Percentiles rank a stretch among this genome's conserved stretches.
Conservation (phyloP, 2,797 vertebrate genomes). For the Pantherophis vulpinus region DNA sequence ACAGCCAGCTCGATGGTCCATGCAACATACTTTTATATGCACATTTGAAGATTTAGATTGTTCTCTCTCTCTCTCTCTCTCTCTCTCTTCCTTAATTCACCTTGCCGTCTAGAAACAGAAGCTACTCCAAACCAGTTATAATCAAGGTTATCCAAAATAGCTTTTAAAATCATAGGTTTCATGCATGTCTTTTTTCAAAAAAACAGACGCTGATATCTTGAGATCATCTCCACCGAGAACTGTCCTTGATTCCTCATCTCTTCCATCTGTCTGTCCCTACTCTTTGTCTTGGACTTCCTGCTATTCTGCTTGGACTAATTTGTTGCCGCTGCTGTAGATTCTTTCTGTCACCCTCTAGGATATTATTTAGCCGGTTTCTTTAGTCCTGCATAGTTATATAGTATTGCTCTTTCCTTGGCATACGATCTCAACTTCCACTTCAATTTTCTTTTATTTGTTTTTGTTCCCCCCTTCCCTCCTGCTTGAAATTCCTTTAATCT, state of each 20-base stretch:
- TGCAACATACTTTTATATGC: not conserved
- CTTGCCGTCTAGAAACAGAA: not conserved
- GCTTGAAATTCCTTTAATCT: not conserved
- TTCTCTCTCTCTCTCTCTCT: not conserved
- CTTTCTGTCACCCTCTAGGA: not conserved
- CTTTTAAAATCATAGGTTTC: not conserved
- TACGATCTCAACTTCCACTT: not conserved
- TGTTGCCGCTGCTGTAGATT: not conserved
- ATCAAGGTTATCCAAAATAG: conserved; percentile 16
- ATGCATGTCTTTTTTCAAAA: not conserved
- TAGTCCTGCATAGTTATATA: not conserved
- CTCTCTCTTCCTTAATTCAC: not conserved
- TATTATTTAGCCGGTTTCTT: not conserved
- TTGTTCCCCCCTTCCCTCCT: not conserved
- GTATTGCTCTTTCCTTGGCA: not conserved
- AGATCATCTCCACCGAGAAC: not conserved
- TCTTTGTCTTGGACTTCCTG: not conserved
- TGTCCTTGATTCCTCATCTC: not conserved
- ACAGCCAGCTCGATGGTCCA: not conserved
- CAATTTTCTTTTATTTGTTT: not conserved
- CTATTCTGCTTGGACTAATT: conserved; percentile 1
- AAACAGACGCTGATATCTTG: not conserved
- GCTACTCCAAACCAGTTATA: not conserved
- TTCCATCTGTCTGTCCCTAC: not conserved
- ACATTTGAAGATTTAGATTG: not conserved